Percentiles rank a stretch among this genome's conserved stretches.
These are phyloP conservation scores for Bovichtus variegatus DNA, from an alignment of 2,797 vertebrate genomes.

Conservation along the genomic window DNA sequence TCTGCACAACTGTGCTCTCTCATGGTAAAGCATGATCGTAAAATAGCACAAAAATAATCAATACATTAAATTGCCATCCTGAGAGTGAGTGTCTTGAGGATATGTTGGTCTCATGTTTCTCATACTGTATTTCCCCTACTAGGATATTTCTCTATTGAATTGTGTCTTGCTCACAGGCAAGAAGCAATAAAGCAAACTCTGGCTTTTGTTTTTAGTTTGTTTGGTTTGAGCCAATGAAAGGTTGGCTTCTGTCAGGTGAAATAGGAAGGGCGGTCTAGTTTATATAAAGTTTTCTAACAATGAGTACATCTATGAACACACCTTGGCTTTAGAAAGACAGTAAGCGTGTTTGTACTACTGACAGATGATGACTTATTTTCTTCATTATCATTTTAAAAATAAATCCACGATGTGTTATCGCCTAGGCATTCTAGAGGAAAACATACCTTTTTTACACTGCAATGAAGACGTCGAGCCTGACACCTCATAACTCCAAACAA, in stretches of 20 bases:
- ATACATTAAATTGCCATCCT: slow-evolving; percentile 36
- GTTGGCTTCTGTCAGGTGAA: too few relatives aligned
- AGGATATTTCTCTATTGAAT: slow-evolving; percentile 6
- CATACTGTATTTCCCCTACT: slow-evolving; percentile 12
- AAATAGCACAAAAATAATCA: slow-evolving; percentile 45
- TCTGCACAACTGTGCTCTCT: background rate
- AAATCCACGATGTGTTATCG: background rate
- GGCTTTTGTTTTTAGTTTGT: slow-evolving; percentile 6
- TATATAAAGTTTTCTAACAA: background rate
- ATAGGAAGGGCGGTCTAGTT: background rate
- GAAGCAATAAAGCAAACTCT: slow-evolving; percentile 1
- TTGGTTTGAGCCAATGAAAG: slow-evolving; percentile 4
- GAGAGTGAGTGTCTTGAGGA: slow-evolving; percentile 23
- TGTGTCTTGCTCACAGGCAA: slow-evolving; percentile 5
- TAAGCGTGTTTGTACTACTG: background rate
- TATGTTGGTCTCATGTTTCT: slow-evolving; percentile 35
- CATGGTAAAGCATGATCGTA: slow-evolving; percentile 11
- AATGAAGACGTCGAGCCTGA: slow-evolving; percentile 22
- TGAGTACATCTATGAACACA: background rate
- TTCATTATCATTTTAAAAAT: background rate
- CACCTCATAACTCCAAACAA: slow-evolving; percentile 46
- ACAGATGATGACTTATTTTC: background rate
- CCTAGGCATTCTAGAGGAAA: background rate
- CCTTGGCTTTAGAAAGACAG: background rate
- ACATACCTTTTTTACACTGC: background rate